Conservation (phyloP, 2,113 vertebrate genomes). For the Phrynosoma platyrhinos region DNA sequence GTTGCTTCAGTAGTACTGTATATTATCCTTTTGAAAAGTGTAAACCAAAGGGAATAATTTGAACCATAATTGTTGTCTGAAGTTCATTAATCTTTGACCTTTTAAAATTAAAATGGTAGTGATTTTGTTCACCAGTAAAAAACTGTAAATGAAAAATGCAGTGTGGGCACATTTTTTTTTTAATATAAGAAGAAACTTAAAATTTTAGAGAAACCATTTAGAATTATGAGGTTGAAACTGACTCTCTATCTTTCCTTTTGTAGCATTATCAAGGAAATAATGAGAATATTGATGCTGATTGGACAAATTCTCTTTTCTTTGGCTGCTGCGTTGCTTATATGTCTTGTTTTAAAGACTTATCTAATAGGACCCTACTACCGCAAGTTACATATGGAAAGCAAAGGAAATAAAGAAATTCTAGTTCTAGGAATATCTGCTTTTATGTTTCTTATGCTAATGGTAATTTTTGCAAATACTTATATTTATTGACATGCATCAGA, state of each 20-base stretch:
- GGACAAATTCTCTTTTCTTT: constrained; percentile 89
- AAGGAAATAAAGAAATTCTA: constrained; percentile 94
- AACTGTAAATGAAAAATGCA: constrained; percentile 13
- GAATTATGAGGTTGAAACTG: constrained; percentile 38
- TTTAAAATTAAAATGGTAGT: constrained; percentile 14
- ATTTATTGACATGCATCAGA: neutral
- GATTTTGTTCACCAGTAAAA: constrained; percentile 22
- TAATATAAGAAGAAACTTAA: neutral
- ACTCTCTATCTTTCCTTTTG: constrained; percentile 49
- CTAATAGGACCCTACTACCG: constrained; percentile 93
- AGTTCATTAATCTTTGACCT: constrained; percentile 11
- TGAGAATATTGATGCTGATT: constrained; percentile 85
- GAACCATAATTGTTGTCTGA: constrained; percentile 11
- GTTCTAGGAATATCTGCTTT: constrained; percentile 92
- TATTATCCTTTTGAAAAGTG: constrained; percentile 22
- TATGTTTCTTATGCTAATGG: constrained; percentile 93
- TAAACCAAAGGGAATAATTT: accelerated
- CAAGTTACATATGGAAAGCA: constrained; percentile 90
- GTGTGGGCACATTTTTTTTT: neutral
- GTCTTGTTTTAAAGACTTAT: constrained; percentile 86
- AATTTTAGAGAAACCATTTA: constrained; percentile 6
- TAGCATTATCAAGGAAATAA: constrained; percentile 81
- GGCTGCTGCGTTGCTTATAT: constrained; percentile 87
- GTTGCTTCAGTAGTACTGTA: constrained; percentile 8
- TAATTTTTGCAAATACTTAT: constrained; percentile 69